Evolutionary conservation across 2,888 invertebrate species (phyloP).

Genomic region (Caenorhabditis macrosperma): DNA sequence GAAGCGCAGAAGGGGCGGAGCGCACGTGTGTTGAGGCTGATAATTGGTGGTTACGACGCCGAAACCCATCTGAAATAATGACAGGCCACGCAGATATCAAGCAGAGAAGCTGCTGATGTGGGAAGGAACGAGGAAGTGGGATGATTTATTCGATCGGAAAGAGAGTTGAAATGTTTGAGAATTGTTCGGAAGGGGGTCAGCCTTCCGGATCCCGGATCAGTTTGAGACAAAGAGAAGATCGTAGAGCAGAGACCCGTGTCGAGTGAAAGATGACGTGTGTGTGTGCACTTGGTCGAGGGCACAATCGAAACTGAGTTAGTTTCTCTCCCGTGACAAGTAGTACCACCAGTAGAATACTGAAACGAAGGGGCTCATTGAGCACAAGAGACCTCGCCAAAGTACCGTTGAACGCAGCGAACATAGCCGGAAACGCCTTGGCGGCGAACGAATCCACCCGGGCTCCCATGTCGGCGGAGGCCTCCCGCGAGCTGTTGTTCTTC

Average conservation of each 20-base stretch:
- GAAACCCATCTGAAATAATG: constrained; percentile 6
- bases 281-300: constrained; percentile 11
- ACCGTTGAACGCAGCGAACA: constrained; percentile 79
- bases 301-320: constrained; percentile 40
- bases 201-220: not conserved
- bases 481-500: constrained; percentile 59
- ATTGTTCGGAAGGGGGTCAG: not conserved
- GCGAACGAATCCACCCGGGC: constrained; percentile 76
- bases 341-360: constrained; percentile 80
- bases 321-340: constrained; percentile 74
- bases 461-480: constrained; percentile 66
- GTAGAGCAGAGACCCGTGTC: constrained; percentile 8
- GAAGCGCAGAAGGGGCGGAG: constrained; percentile 7
- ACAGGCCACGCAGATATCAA: not conserved
- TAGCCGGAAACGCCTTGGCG: constrained; percentile 77
- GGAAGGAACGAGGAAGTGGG: not conserved
- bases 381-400: not conserved
- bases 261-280: constrained; percentile 5
- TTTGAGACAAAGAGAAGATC: not conserved
- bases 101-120: not conserved
- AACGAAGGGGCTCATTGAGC: constrained; percentile 32
- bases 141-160: not conserved
- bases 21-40: not conserved
- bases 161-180: not conserved
- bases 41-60: not conserved